Evolutionary conservation across 2,797 vertebrate genomes (phyloP).

Genomic region (Coccyzus lansbergi): DNA sequence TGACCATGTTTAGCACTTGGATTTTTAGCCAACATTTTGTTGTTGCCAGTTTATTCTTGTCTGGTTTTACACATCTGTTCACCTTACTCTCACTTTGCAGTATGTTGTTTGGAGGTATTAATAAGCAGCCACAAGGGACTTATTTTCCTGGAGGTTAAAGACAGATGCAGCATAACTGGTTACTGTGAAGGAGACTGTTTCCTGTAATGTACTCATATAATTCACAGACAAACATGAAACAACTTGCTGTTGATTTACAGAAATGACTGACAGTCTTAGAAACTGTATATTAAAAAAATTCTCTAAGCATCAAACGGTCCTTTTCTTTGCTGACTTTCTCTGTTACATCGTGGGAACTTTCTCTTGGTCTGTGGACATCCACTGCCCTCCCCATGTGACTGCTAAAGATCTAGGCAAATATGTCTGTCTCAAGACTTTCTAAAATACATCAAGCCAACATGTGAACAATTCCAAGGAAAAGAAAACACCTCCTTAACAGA

Average conservation of each 20-base stretch:
- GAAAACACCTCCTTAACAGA: neutral
- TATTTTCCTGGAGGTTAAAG: neutral
- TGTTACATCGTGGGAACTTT: neutral
- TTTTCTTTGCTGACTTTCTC: neutral
- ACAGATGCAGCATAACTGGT: neutral
- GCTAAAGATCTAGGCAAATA: neutral
- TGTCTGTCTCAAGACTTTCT: neutral
- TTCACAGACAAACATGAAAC: neutral
- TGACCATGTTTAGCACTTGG: neutral
- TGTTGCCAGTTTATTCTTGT: neutral
- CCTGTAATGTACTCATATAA: neutral
- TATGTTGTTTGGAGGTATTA: neutral
- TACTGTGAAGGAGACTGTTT: neutral
- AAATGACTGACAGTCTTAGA: neutral
- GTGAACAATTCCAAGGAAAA: neutral
- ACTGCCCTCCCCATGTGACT: neutral
- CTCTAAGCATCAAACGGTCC: neutral
- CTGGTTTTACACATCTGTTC: neutral
- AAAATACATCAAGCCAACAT: neutral
- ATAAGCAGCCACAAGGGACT: neutral
- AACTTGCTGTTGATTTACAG: neutral
- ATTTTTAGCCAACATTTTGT: neutral
- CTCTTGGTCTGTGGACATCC: neutral
- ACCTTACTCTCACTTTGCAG: neutral
- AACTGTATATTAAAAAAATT: neutral